These are phyloP conservation scores for Toxotes lorentzi DNA, from an alignment of 2,797 vertebrate species.

Conservation along the genomic window DNA sequence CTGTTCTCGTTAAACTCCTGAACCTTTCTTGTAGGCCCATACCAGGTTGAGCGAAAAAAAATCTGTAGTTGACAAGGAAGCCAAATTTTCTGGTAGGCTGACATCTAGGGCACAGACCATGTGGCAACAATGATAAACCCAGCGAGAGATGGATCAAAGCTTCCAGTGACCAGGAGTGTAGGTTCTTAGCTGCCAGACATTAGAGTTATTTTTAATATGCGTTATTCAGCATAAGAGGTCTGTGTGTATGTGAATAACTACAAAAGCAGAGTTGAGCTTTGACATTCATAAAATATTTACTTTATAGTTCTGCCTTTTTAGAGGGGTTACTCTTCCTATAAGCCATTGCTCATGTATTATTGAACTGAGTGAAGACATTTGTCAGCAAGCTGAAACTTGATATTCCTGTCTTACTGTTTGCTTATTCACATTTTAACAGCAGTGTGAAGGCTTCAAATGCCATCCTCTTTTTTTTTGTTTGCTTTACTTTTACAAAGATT, in stretches of 20 bases:
- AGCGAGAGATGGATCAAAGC: slow-evolving; percentile 63
- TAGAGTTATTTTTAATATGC: slow-evolving; percentile 53
- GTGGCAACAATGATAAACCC: slow-evolving; percentile 52
- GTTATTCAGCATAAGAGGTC: slow-evolving; percentile 49
- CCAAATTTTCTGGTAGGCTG: slow-evolving; percentile 52
- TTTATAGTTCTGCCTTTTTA: slow-evolving; percentile 55
- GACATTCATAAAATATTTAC: slow-evolving; percentile 72
- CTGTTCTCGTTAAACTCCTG: slow-evolving; percentile 74
- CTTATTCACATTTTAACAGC: slow-evolving; percentile 40
- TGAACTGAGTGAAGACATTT: slow-evolving; percentile 60
- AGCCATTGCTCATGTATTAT: slow-evolving; percentile 65
- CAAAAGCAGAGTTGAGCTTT: slow-evolving; percentile 72
- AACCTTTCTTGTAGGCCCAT: slow-evolving; percentile 49
- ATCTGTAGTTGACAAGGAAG: slow-evolving; percentile 40
- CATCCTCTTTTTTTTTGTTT: slow-evolving; percentile 18
- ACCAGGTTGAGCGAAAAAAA: slow-evolving; percentile 9
- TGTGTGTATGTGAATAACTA: slow-evolving; percentile 58
- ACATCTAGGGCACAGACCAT: slow-evolving; percentile 54
- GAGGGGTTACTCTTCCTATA: slow-evolving; percentile 36
- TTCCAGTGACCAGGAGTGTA: slow-evolving; percentile 20
- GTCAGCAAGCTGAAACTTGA: slow-evolving; percentile 62
- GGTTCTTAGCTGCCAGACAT: slow-evolving; percentile 36
- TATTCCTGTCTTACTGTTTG: slow-evolving; percentile 46
- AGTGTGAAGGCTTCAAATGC: slow-evolving; percentile 4
- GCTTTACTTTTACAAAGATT: slow-evolving; percentile 7